Percentiles rank a stretch among this genome's conserved stretches.
Conservation (phyloP, 2,888 invertebrate species). For the Rhagophthalmus giganteus region DNA sequence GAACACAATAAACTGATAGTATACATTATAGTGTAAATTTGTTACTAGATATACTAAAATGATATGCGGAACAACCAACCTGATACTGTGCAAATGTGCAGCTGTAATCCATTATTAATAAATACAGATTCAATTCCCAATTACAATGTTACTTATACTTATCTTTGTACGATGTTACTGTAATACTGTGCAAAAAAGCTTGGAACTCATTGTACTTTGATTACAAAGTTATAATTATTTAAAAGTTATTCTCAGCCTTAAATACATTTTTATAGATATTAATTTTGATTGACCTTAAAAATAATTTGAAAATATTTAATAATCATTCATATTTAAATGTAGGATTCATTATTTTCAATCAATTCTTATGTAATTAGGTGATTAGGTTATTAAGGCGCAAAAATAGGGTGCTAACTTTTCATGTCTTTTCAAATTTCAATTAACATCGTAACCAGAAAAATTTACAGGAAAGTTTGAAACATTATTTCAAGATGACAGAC, state of each 20-base stretch:
- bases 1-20: conserved; percentile 22
- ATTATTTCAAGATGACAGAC: conserved; percentile 8
- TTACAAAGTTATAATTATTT: conserved; percentile 22
- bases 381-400: conserved; percentile 19
- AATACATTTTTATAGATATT: conserved; percentile 20
- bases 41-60: conserved; percentile 26
- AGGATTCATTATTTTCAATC: conserved; percentile 15
- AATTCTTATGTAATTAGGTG: conserved; percentile 17
- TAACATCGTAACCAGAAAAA: not conserved
- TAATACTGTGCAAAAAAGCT: conserved; percentile 30
- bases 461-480: not conserved
- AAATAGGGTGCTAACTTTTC: conserved; percentile 16
- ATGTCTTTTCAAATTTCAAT: conserved; percentile 9
- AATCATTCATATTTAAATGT: conserved; percentile 11
- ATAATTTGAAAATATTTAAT: conserved; percentile 11
- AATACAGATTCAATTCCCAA: conserved; percentile 5
- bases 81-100: conserved; percentile 23
- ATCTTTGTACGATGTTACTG: conserved; percentile 23
- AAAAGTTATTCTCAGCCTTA: conserved; percentile 28
- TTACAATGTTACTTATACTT: conserved; percentile 18
- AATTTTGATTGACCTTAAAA: conserved; percentile 22
- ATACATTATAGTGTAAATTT: conserved; percentile 24
- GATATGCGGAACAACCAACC: conserved; percentile 24
- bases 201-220: conserved; percentile 18
- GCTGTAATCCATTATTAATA: conserved; percentile 6